Percentiles rank a stretch among this genome's conserved stretches.
These are phyloP conservation scores for Metellina segmentata DNA, from an alignment of 2,888 invertebrate genomes.

Conservation along the genomic window DNA sequence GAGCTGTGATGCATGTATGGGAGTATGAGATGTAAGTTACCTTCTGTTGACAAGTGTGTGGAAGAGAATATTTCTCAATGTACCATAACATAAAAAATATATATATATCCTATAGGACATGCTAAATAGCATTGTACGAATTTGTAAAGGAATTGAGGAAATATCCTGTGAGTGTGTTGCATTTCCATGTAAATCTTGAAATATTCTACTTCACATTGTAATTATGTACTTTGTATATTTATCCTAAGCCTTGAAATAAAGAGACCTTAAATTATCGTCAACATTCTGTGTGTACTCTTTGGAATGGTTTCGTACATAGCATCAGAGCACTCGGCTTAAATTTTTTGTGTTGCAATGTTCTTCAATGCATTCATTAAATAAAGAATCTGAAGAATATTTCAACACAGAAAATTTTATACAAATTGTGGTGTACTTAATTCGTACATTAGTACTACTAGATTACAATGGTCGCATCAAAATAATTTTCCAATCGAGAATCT, in stretches of 20 bases:
- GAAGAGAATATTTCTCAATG: slow-evolving; percentile 39
- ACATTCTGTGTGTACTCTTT: neutral
- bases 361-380: too few species aligned
- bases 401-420: too few species aligned
- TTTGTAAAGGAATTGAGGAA: slow-evolving; percentile 66
- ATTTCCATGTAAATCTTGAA: slow-evolving; percentile 68
- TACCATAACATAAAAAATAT: slow-evolving; percentile 44
- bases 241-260: slow-evolving; percentile 76
- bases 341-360: too few species aligned
- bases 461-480: too few species aligned
- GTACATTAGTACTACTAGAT: too few species aligned
- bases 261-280: slow-evolving; percentile 72
- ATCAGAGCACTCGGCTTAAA: too few species aligned
- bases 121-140: slow-evolving; percentile 27
- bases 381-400: too few species aligned
- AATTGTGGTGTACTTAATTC: too few species aligned
- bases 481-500: too few species aligned
- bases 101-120: slow-evolving; percentile 38
- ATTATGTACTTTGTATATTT: slow-evolving; percentile 77
- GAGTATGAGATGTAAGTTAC: slow-evolving; percentile 22
- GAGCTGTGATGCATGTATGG: slow-evolving; percentile 64
- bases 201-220: slow-evolving; percentile 72
- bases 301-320: too few species aligned
- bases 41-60: slow-evolving; percentile 33
- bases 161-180: slow-evolving; percentile 57